These are phyloP conservation scores for Pristionchus mayeri DNA, from an alignment of 2,888 invertebrate species.

Conservation along the genomic window DNA sequence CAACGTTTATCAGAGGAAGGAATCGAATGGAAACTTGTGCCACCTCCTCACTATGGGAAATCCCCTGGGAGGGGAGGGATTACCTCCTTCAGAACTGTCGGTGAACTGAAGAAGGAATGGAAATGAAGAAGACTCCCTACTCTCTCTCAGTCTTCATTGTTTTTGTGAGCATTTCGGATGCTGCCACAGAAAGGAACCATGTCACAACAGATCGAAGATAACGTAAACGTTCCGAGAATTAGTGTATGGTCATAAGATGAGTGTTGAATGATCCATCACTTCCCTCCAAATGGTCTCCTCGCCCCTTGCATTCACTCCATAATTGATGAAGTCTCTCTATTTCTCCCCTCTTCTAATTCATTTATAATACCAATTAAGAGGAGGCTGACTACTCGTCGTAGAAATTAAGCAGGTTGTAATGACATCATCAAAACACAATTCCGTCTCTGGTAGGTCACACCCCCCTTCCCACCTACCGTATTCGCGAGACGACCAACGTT, in stretches of 20 bases:
- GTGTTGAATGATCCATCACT: not conserved
- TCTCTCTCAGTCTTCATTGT: conserved; percentile 2
- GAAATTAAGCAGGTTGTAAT: not conserved
- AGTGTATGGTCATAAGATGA: not conserved
- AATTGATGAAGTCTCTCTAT: conserved; percentile 14
- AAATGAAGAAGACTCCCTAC: conserved; percentile 7
- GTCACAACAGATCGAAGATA: not conserved
- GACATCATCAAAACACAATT: not conserved
- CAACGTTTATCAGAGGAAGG: not conserved
- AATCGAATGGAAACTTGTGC: not conserved
- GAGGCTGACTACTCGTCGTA: not conserved
- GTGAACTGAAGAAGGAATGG: not conserved
- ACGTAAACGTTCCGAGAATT: not conserved
- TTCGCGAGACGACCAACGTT: not conserved
- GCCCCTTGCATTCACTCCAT: not conserved
- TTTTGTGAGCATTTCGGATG: conserved; percentile 6
- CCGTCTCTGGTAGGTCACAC: not conserved
- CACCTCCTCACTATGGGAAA: not conserved
- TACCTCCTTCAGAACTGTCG: not conserved
- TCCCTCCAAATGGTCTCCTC: conserved; percentile 8
- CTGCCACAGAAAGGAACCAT: not conserved
- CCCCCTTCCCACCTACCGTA: not conserved
- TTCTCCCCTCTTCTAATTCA: conserved; percentile 23
- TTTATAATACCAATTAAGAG: conserved; percentile 34
- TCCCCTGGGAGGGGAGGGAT: not conserved